These are phyloP conservation scores for Zaprionus nigranus DNA, from an alignment of 1,140 invertebrate species.

Conservation along the genomic window DNA sequence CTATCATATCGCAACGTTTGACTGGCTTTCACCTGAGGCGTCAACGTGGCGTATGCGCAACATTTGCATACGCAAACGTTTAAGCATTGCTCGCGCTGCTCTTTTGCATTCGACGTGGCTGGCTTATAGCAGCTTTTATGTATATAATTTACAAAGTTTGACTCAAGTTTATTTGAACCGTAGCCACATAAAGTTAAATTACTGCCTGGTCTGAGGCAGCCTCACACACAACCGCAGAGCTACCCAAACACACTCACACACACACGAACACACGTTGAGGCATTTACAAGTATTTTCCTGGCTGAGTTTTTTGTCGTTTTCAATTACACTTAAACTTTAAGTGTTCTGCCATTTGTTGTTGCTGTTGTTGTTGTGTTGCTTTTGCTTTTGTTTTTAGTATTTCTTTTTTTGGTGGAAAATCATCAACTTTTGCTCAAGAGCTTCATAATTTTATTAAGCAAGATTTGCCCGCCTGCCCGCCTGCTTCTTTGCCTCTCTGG, in stretches of 20 bases:
- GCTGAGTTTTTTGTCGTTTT: constrained; percentile 51
- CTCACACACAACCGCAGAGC: constrained; percentile 16
- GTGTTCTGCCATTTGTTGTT: constrained; percentile 27
- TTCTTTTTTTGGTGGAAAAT: constrained; percentile 27
- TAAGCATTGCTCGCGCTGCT: constrained; percentile 37
- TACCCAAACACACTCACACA: background rate
- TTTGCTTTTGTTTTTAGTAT: constrained; percentile 4
- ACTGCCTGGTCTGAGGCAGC: constrained; percentile 42
- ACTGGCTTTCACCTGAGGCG: constrained; percentile 41
- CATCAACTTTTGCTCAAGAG: constrained; percentile 46
- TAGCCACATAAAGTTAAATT: constrained; percentile 70
- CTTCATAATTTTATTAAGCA: constrained; percentile 71
- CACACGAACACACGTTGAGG: background rate
- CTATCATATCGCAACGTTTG: background rate
- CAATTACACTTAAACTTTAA: constrained; percentile 73
- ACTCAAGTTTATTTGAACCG: constrained; percentile 51
- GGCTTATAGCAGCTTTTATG: constrained; percentile 38
- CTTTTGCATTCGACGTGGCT: constrained; percentile 39
- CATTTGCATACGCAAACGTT: constrained; percentile 53
- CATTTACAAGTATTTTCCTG: constrained; percentile 14
- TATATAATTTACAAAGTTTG: constrained; percentile 49
- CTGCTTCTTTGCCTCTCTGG: background rate
- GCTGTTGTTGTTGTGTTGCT: constrained; percentile 11
- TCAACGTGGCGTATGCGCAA: constrained; percentile 50
- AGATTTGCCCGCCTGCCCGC: constrained; percentile 31